phyloP scores from a whole-genome alignment of 2,888 invertebrate genomes.

The Acanthosoma haemorrhoidale region DNA sequence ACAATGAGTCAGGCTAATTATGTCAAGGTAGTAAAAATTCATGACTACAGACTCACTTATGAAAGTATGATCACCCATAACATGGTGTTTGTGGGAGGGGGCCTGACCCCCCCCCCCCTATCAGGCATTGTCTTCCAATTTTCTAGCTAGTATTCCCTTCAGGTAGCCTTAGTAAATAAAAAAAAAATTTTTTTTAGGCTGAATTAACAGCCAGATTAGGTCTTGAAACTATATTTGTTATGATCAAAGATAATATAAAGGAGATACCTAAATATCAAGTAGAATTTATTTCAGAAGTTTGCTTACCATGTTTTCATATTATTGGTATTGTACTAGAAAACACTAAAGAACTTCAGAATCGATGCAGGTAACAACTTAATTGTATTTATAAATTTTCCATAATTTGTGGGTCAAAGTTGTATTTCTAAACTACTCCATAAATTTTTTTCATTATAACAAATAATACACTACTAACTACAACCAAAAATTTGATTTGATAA shows the following conservation, averaged over 20 bases:
- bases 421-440: too few relatives aligned
- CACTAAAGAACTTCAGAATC: background rate
- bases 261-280: constrained; percentile 60
- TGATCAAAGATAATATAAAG: constrained; percentile 56
- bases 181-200: constrained; percentile 18
- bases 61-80: too few relatives aligned
- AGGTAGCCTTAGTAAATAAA: background rate
- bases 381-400: too few relatives aligned
- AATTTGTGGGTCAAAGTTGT: too few relatives aligned
- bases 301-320: constrained; percentile 50
- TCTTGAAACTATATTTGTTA: constrained; percentile 56
- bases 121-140: background rate
- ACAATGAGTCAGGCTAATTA: too few relatives aligned
- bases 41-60: too few relatives aligned
- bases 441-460: too few relatives aligned
- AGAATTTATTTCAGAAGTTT: constrained; percentile 57
- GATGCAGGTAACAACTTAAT: background rate
- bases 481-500: too few relatives aligned
- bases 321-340: constrained; percentile 28
- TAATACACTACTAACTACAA: too few relatives aligned
- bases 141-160: background rate
- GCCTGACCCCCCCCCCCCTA: too few relatives aligned
- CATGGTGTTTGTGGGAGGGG: too few relatives aligned
- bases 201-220: constrained; percentile 53
- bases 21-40: too few relatives aligned